These are phyloP conservation scores for Camelus bactrianus DNA, from an alignment of 2,113 vertebrate genomes.

Conservation along the genomic window DNA sequence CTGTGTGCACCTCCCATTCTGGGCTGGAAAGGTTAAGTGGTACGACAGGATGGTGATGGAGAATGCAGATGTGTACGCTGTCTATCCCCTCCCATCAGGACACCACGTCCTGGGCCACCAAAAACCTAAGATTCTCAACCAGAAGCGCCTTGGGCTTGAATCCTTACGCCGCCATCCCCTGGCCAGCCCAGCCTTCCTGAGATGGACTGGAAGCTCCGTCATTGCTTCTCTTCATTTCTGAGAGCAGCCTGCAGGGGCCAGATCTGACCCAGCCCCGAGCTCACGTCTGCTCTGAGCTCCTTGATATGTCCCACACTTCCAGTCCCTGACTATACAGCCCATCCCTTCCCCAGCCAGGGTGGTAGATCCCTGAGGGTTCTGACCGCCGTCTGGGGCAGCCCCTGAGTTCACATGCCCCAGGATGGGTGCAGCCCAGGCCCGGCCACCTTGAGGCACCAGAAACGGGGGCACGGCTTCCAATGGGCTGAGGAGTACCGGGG, in stretches of 20 bases:
- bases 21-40: neutral
- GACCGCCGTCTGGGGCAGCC: neutral
- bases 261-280: neutral
- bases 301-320: neutral
- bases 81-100: neutral
- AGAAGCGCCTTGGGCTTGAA: neutral
- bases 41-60: too few species aligned
- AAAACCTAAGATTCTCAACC: neutral
- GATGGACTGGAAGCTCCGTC: neutral
- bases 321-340: neutral
- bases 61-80: rapidly evolving
- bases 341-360: neutral
- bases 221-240: neutral
- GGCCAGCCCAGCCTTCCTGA: neutral
- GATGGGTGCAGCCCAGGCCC: neutral
- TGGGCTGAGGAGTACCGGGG: neutral
- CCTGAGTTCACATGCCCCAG: neutral
- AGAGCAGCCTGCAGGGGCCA: neutral
- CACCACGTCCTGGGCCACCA: neutral
- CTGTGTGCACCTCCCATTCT: neutral
- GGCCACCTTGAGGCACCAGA: rapidly evolving
- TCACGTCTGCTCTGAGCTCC: neutral
- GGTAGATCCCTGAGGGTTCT: neutral
- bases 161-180: neutral
- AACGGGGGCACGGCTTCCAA: neutral